Evolutionary conservation across 2,113 vertebrate species (phyloP), one percentile per base, ranked within the genome.

Genomic region (Esox niger): DNA sequence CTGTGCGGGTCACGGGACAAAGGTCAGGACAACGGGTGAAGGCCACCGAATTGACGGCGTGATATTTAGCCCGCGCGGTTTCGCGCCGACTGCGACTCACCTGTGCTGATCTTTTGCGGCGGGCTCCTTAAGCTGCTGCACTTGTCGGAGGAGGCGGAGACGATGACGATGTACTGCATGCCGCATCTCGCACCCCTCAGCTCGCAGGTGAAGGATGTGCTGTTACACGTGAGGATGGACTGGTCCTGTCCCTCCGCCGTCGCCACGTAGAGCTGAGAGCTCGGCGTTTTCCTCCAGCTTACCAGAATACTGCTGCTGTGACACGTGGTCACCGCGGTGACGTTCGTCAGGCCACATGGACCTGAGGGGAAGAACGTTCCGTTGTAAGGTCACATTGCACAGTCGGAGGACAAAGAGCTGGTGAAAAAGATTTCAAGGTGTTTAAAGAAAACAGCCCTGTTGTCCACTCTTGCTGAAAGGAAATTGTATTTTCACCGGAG

Each of bases 121-220:
- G 85, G 74, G 63, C 91, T 94, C 30, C 90, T 81, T 38, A 90
- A 72, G 78, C 84, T 91, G 84, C 76, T 89, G 85, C 92, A 93
- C 71, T 87, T 90, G 73, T 89, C 76, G 2, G 91, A 91, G 17
- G 87, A 84, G 8, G 87, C 70, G 1, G 88, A 87, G 2, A 94
- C 85, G 2, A 90, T 88, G 74, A 92, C 26, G 46, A 70, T 88
- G 65, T 94, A 94, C 4, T 76, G 65, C 68, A 75, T 86, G 61
- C 81, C 89, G 27, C 92, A 93, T 23, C 21, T 68, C 0, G 68
- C 54, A 0, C 62, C 70, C 0, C 17, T 4, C 31, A 94, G 86
- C 4, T 71, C 60, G 64, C 91, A 94, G 3, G 79, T 87, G 7
- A 25, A 66, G 31, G 77, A 64, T 0, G 83, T 73, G 79, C 88